Evolutionary conservation across 2,797 vertebrate genomes (phyloP), one percentile per base, ranked within the genome.

Genomic region (Sebastiscus tertius): DNA sequence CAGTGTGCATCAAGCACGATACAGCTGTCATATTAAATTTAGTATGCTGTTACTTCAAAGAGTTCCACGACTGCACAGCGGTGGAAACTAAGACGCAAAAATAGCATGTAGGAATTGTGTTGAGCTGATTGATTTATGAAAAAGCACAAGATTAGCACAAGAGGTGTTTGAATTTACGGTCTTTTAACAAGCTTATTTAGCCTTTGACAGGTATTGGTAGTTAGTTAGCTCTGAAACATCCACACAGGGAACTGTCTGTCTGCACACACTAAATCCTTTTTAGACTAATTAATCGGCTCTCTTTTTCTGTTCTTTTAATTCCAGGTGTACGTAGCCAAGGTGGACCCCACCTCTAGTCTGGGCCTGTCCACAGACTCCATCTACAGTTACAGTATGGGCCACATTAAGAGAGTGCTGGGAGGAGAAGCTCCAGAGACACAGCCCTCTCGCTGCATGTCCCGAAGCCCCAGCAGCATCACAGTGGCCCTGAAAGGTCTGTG

Each of bases 291-390:
- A 55, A 4, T 49, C 8, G 33, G 2, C 24, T 74, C 49, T 34
- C 11, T 4, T 77, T 11, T 64, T 70, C 24, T 90, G 12, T 89
- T 61, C 42, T 9, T 4, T 86, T 70, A 2, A 18, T 59, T 75
- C 29, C 63, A 99, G 99, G 98, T 99, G 80, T 99, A 99, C 75
- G 93, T 99, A 65, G 95, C 96, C 65, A 97, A 98, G 91, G 97
- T 99, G 94, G 98, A 99, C 88, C 97, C 98, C 22, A 96, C 96
- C 2, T 97, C 97, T 54, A 98, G 97, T 0, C 91, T 99, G 80
- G 97, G 97, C 3, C 95, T 99, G 71, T 98, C 97, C 72, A 96
- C 96, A 0, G 99, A 99, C 93, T 99, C 98, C 0, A 96, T 99
- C 89, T 97, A 97, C 0, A 97, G 98, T 82, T 99, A 99, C 87